Conservation (phyloP, 2,888 invertebrate species). For the Coenonympha arcania region DNA sequence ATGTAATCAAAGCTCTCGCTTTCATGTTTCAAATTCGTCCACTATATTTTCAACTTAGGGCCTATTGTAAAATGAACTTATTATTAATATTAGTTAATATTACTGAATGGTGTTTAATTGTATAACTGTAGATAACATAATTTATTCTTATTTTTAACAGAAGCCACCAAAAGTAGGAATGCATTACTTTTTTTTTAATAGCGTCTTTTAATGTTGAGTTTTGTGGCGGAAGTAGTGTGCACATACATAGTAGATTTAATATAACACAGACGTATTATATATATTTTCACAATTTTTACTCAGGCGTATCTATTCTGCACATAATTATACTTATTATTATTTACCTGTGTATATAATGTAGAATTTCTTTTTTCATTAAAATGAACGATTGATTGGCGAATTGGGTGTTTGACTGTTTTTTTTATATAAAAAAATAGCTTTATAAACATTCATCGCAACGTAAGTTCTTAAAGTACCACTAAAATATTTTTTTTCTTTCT, state of each 20-base stretch:
- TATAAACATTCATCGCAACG: no score
- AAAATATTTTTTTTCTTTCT: no score
- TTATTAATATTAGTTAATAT: conserved; percentile 8
- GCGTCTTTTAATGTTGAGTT: neutral
- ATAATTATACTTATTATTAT: conserved; percentile 3
- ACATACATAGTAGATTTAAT: neutral
- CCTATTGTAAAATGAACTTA: conserved; percentile 2
- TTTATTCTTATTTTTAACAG: conserved; percentile 4
- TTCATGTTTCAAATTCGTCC: conserved; percentile 23
- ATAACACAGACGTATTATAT: neutral
- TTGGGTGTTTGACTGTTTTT: no score
- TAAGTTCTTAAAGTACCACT: no score
- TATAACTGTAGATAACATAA: neutral
- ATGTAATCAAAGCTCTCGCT: conserved; percentile 9
- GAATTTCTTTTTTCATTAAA: neutral
- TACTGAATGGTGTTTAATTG: conserved; percentile 10
- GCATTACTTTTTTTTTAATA: neutral
- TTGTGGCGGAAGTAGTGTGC: conserved; percentile 1
- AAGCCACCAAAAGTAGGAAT: neutral
- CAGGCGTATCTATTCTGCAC: conserved; percentile 3
- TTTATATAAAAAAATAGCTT: no score
- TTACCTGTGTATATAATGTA: neutral
- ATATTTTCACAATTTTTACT: conserved; percentile 4
- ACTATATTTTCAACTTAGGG: conserved; percentile 21
- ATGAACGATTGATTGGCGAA: no score